These are phyloP conservation scores for Brachyptera risi DNA, from an alignment of 2,888 invertebrate species.

Conservation along the genomic window DNA sequence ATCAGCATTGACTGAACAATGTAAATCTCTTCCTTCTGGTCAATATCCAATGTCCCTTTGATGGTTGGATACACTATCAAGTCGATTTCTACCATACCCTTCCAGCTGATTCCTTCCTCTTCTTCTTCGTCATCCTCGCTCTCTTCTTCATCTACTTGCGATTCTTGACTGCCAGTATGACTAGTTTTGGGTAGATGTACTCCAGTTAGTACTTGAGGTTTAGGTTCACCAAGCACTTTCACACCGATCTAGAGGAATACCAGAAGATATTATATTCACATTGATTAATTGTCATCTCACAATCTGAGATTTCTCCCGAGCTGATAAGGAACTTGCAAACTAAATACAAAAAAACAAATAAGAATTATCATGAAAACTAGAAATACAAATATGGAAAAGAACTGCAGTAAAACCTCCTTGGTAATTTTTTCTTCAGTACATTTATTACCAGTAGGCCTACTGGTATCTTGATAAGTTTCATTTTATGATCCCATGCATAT, in stretches of 20 bases:
- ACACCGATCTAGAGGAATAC: slow-evolving; percentile 30
- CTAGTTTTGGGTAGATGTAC: slow-evolving; percentile 30
- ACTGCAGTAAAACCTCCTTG: too few relatives aligned
- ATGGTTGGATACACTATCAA: slow-evolving; percentile 55
- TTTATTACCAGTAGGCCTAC: too few relatives aligned
- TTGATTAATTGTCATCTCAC: too few relatives aligned
- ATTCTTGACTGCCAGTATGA: slow-evolving; percentile 31
- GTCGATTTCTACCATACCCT: slow-evolving; percentile 54
- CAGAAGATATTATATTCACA: too few relatives aligned
- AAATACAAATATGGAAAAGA: too few relatives aligned
- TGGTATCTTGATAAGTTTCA: too few relatives aligned
- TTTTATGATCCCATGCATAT: too few relatives aligned
- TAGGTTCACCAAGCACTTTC: slow-evolving; percentile 33
- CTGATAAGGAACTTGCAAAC: too few relatives aligned
- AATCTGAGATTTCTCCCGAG: too few relatives aligned
- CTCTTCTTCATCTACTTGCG: slow-evolving; percentile 42
- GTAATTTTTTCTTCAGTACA: too few relatives aligned
- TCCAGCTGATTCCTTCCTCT: slow-evolving; percentile 52
- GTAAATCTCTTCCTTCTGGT: slow-evolving; percentile 50
- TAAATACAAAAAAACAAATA: too few relatives aligned
- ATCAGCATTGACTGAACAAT: slow-evolving; percentile 48
- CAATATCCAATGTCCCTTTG: slow-evolving; percentile 52
- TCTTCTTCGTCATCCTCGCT: slow-evolving; percentile 45
- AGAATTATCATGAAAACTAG: too few relatives aligned
- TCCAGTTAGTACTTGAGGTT: slow-evolving; percentile 22